Percentiles rank a stretch among this genome's conserved stretches.
These are phyloP conservation scores for Helicolenus hilgendorfi DNA, from an alignment of 2,797 vertebrate genomes.

Conservation along the genomic window DNA sequence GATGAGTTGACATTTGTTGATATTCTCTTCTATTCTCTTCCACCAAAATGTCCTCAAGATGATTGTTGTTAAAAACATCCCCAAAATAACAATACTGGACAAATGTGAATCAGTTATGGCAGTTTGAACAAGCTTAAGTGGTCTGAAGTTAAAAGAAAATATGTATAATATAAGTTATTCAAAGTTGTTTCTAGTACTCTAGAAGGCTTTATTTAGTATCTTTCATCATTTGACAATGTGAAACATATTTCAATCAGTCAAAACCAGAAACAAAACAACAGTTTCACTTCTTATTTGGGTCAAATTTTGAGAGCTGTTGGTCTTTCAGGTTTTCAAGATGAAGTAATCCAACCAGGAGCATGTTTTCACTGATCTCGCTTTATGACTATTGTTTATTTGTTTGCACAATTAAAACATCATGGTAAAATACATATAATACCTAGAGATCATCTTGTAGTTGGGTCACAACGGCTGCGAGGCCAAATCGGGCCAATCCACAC, in stretches of 20 bases:
- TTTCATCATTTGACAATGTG: background rate
- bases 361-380: too few species aligned
- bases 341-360: background rate
- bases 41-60: background rate
- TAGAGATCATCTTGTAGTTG: too few species aligned
- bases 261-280: conserved; percentile 34
- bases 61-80: background rate
- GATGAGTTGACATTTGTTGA: background rate
- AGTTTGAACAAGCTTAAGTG: background rate
- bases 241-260: conserved; percentile 5
- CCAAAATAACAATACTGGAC: background rate
- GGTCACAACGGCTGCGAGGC: too few species aligned
- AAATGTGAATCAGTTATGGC: background rate
- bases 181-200: background rate
- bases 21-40: background rate
- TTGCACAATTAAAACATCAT: too few species aligned
- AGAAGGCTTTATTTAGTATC: background rate
- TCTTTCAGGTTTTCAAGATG: background rate
- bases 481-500: too few species aligned
- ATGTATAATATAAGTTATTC: background rate
- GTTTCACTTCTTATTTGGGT: conserved; percentile 43
- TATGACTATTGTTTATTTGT: too few species aligned
- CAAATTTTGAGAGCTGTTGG: background rate
- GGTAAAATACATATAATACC: too few species aligned
- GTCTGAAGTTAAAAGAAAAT: background rate